Percentiles rank a stretch among this genome's conserved stretches.
phyloP scores from a whole-genome alignment of 2,888 invertebrate genomes.

The Xestoiulus laeticollis region DNA sequence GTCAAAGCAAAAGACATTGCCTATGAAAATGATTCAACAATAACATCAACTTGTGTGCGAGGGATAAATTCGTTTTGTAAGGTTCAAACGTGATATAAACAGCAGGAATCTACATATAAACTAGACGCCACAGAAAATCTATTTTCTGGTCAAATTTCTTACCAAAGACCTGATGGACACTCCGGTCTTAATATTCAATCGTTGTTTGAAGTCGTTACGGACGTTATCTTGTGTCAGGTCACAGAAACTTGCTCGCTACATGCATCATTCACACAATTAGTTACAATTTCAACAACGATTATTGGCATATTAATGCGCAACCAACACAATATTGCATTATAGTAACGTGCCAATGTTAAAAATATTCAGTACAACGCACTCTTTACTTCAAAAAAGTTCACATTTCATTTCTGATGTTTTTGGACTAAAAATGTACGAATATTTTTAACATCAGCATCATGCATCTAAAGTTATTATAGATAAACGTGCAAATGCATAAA shows the following conservation, averaged over 20 bases:
- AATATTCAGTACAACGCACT: not conserved
- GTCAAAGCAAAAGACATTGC: not conserved
- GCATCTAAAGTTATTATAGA: not conserved
- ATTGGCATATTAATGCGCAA: slow-evolving; percentile 36
- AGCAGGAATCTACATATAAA: not conserved
- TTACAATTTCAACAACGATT: slow-evolving; percentile 7
- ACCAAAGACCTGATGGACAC: slow-evolving; percentile 55
- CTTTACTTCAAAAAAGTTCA: not conserved
- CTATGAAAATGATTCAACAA: not conserved
- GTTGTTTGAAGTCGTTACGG: slow-evolving; percentile 44
- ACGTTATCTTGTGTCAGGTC: slow-evolving; percentile 54
- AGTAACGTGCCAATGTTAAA: not conserved
- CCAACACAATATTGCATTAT: not conserved
- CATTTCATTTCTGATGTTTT: not conserved
- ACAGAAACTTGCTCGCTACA: slow-evolving; percentile 56
- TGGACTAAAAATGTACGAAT: not conserved
- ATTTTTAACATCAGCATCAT: not conserved
- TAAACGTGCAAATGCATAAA: not conserved
- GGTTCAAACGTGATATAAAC: not conserved
- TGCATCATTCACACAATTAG: slow-evolving; percentile 34
- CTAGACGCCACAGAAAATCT: not conserved
- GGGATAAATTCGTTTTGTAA: not conserved
- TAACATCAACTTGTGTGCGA: not conserved
- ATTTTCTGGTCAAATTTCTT: slow-evolving; percentile 44
- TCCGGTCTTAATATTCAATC: slow-evolving; percentile 53